Percentiles rank a stretch among this genome's conserved stretches.
Evolutionary conservation across 1,140 invertebrate species (phyloP).

Genomic region (Drosophila kohkoa): DNA sequence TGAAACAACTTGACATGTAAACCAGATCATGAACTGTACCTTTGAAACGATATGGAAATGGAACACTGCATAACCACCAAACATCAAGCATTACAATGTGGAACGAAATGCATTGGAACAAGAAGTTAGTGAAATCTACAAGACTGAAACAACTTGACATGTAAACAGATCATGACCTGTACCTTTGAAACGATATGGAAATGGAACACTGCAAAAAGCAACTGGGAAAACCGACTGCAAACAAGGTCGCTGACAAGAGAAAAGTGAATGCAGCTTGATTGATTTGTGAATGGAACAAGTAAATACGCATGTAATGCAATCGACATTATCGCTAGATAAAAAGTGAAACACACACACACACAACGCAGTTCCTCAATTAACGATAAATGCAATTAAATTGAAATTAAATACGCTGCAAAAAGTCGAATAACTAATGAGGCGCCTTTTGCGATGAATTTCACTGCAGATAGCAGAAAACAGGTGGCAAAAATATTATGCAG

Average conservation of each 20-base stretch:
- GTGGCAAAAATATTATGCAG: neutral
- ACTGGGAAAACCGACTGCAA: neutral
- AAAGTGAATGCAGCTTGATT: neutral
- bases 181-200: neutral
- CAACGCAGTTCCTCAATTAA: slow-evolving; percentile 10
- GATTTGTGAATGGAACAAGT: neutral
- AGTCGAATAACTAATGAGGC: neutral
- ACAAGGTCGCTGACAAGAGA: neutral
- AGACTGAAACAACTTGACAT: too few relatives aligned
- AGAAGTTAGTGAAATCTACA: too few relatives aligned
- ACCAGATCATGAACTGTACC: too few relatives aligned
- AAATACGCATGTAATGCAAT: neutral
- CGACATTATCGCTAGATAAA: slow-evolving; percentile 1
- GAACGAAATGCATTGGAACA: too few relatives aligned
- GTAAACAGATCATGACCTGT: too few relatives aligned
- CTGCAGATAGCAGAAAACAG: slow-evolving; percentile 1
- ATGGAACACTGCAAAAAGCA: neutral
- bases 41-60: too few relatives aligned
- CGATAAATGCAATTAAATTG: slow-evolving; percentile 10
- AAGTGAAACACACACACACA: neutral
- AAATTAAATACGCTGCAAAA: neutral
- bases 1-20: too few relatives aligned
- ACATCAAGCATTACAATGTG: too few relatives aligned
- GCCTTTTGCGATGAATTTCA: neutral
- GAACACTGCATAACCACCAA: too few relatives aligned